These are phyloP conservation scores for Sarcophaga variegata DNA, from an alignment of 2,888 invertebrate species.

Conservation along the genomic window DNA sequence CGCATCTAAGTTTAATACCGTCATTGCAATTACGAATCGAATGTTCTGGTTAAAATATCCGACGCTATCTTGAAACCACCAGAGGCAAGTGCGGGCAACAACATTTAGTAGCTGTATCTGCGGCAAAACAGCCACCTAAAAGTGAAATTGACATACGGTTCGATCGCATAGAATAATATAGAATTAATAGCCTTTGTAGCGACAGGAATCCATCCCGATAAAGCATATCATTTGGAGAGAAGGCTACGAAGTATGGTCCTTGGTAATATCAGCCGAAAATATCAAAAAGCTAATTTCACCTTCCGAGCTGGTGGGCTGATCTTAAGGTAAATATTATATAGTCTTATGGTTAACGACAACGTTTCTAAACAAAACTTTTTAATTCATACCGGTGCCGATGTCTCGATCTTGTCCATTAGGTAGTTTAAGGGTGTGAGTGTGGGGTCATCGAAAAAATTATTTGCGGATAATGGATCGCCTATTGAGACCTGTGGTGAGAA, in stretches of 20 bases:
- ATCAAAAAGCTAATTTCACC: constrained; percentile 18
- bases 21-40: constrained; percentile 66
- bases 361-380: constrained; percentile 23
- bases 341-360: constrained; percentile 42
- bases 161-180: neutral
- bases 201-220: constrained; percentile 3
- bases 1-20: constrained; percentile 70
- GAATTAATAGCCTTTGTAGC: constrained; percentile 14
- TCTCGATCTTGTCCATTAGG: too few species aligned
- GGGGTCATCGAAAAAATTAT: neutral
- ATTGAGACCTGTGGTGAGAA: neutral
- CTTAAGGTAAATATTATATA: too few species aligned
- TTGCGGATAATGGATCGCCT: neutral
- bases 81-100: constrained; percentile 1
- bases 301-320: neutral
- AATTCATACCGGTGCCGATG: neutral
- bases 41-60: constrained; percentile 24
- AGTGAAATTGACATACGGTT: neutral
- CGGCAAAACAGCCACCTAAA: too few species aligned
- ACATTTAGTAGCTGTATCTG: neutral
- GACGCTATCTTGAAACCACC: constrained; percentile 68
- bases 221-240: constrained; percentile 12
- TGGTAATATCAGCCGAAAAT: constrained; percentile 14
- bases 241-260: constrained; percentile 52
- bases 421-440: too few species aligned